Evolutionary conservation across 2,888 invertebrate genomes (phyloP), one percentile per base, ranked within the genome.

Genomic region (Agrochola lota): DNA sequence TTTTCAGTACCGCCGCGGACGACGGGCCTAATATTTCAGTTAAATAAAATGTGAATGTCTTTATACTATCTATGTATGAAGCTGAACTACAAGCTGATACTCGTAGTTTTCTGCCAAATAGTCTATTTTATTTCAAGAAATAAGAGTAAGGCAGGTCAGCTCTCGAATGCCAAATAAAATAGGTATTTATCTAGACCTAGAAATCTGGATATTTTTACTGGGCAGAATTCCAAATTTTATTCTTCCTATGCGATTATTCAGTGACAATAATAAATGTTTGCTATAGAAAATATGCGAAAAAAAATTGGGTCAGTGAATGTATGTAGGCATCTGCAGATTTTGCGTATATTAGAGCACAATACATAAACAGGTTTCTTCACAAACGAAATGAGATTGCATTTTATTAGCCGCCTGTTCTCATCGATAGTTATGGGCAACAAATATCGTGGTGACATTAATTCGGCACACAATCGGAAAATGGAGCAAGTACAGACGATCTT

Each of bases 391-490:
- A 77, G 67, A 71, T 71, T 52, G 57, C 20, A 68, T 83, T 55
- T 71, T 67, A 71, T 81, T 74, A 26, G 59, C 23, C 66, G 46
- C 57, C 43, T 46, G n/a, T 57, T 5, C 52, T 74, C 35, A 12
- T 79, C 60, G 46, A 79, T 60, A 79, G 59, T 60, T 52, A 52
- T 40, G 35, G 35, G 20, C 60, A 4, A 69, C 69, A 72, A 71
- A 84, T 71, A 74, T 60, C 43, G 70, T 9, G 77, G 46, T 62
- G 17, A 62, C 55, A 77, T 81, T 71, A 52, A 81, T 81, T 77
- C 30, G 49, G 77, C 26, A 20, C 62, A 67, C 77, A 71, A 60
- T 40, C n/a, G 23, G 55, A 26, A 64, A 57, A 64, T 71, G 60
- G 85, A 40, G 59, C 64, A 59, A 71, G 64, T 40, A 66, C 62